Conservation (phyloP, 2,113 vertebrate species). For the Albula goreensis region DNA sequence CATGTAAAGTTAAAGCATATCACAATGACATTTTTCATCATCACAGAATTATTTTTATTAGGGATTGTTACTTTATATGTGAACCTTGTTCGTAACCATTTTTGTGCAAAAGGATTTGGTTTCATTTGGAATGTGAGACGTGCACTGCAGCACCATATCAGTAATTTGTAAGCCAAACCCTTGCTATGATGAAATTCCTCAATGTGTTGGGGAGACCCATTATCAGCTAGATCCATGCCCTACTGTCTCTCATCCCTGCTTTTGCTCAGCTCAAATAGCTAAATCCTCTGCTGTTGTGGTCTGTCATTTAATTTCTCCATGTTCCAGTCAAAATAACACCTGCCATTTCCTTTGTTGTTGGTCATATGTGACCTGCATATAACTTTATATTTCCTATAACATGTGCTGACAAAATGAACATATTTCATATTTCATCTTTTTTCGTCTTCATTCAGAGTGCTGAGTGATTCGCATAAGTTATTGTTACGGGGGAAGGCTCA, state of each 20-base stretch:
- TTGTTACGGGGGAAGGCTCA: neutral
- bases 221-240: neutral
- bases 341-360: neutral
- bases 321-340: neutral
- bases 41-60: neutral
- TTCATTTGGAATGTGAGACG: neutral
- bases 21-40: too few species aligned
- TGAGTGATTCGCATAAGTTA: slow-evolving; percentile 15
- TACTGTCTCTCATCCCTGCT: neutral
- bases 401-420: neutral
- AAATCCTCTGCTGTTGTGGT: neutral
- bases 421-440: neutral
- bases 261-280: neutral
- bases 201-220: neutral
- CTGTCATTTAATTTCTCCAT: neutral
- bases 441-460: neutral
- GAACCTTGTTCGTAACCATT: neutral
- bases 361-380: neutral
- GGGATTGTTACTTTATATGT: neutral
- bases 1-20: too few species aligned
- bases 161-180: neutral
- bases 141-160: neutral
- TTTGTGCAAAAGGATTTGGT: neutral
- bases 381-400: neutral
- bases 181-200: neutral